Evolutionary conservation across 2,888 invertebrate genomes (phyloP).

Genomic region (Limnephilus marmoratus): DNA sequence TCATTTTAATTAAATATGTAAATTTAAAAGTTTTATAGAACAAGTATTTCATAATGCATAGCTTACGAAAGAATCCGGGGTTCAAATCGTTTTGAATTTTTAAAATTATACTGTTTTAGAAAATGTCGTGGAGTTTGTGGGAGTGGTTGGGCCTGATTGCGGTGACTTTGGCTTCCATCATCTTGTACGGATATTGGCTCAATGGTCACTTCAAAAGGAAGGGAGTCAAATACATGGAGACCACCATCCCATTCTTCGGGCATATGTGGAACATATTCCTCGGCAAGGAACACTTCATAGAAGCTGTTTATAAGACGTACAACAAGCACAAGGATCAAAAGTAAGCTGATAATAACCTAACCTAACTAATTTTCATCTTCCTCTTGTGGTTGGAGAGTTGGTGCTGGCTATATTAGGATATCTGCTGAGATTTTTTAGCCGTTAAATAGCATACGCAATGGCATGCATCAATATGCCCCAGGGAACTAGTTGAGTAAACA

Average conservation of each 20-base stretch:
- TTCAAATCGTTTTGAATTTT: neutral
- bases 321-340: slow-evolving; percentile 60
- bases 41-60: neutral
- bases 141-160: slow-evolving; percentile 67
- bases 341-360: slow-evolving; percentile 44
- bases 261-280: slow-evolving; percentile 66
- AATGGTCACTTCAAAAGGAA: slow-evolving; percentile 69
- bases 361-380: neutral
- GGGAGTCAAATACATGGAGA: slow-evolving; percentile 69
- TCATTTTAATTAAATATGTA: neutral
- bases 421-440: too few species aligned
- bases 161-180: slow-evolving; percentile 68
- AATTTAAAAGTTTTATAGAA: neutral
- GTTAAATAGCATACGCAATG: too few species aligned
- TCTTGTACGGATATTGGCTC: slow-evolving; percentile 69
- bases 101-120: slow-evolving; percentile 8
- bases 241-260: slow-evolving; percentile 72
- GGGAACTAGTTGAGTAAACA: too few species aligned
- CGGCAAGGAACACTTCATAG: slow-evolving; percentile 63
- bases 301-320: slow-evolving; percentile 64
- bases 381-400: too few species aligned
- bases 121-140: slow-evolving; percentile 46
- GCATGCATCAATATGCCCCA: too few species aligned
- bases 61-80: neutral
- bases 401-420: neutral